phyloP scores from a whole-genome alignment of 1,140 invertebrate genomes.

The Papilio polyxenes region DNA sequence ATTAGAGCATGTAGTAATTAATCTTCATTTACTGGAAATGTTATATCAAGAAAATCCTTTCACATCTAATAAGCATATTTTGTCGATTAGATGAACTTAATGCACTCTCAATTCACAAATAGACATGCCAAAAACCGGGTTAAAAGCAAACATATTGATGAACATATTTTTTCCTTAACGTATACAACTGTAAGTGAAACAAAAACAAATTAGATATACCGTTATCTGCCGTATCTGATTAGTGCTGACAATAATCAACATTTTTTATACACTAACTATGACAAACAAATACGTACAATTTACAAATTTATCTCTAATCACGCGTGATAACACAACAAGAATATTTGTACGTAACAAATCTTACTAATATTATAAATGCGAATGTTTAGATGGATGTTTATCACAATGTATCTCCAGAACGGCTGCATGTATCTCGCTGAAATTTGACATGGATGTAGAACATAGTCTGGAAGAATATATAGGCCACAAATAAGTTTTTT shows the following conservation, averaged over 20 bases:
- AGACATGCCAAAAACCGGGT: neutral
- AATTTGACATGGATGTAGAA: too few species aligned
- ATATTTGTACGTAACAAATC: too few species aligned
- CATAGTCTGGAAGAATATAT: too few species aligned
- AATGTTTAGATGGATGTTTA: too few species aligned
- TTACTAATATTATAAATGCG: too few species aligned
- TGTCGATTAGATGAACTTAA: neutral
- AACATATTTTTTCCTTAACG: neutral
- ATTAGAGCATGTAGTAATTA: too few species aligned
- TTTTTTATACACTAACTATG: neutral
- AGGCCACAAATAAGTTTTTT: too few species aligned
- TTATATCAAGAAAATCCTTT: neutral
- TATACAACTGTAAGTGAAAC: slow-evolving; percentile 7
- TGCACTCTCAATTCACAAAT: neutral
- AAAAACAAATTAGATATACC: slow-evolving; percentile 1
- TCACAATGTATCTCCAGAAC: too few species aligned
- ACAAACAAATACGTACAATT: neutral
- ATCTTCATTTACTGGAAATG: neutral
- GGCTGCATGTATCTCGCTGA: too few species aligned
- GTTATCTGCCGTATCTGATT: neutral
- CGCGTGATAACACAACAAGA: too few species aligned
- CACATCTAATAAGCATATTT: neutral
- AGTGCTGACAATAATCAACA: neutral
- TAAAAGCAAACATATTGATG: neutral
- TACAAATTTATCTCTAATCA: neutral